A percentile compares a stretch with the other conserved stretches of the same genome.
phyloP scores from a whole-genome alignment of 1,140 invertebrate genomes.

The Scylla paramamosain region DNA sequence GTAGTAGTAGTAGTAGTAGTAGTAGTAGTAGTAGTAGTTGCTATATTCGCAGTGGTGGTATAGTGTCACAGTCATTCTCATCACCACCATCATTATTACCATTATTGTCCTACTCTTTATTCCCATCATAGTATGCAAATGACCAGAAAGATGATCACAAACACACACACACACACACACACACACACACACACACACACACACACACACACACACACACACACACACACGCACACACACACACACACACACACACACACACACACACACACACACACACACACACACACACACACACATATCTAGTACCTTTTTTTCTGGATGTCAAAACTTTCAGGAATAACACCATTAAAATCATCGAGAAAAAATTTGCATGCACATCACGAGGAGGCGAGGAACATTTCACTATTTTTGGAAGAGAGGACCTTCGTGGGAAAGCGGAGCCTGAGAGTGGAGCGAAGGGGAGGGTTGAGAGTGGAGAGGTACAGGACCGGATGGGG shows the following conservation, averaged over 20 bases:
- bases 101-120: background rate
- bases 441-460: too few relatives aligned
- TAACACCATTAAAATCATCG: slow-evolving; percentile 4
- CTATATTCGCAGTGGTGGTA: too few relatives aligned
- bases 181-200: slow-evolving; percentile 9
- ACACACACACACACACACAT: background rate
- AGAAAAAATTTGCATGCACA: background rate
- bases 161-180: background rate
- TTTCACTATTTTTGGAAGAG: background rate
- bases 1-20: too few relatives aligned
- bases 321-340: background rate
- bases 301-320: background rate
- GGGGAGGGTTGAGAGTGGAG: too few relatives aligned
- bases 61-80: background rate
- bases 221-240: background rate
- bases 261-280: background rate
- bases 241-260: background rate
- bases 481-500: too few relatives aligned
- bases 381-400: background rate
- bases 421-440: background rate
- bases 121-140: background rate
- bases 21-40: too few relatives aligned
- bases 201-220: slow-evolving; percentile 10
- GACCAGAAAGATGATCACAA: background rate
- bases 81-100: background rate